Conservation (phyloP, 2,113 vertebrate species). For the Phyllopteryx taeniolatus region DNA sequence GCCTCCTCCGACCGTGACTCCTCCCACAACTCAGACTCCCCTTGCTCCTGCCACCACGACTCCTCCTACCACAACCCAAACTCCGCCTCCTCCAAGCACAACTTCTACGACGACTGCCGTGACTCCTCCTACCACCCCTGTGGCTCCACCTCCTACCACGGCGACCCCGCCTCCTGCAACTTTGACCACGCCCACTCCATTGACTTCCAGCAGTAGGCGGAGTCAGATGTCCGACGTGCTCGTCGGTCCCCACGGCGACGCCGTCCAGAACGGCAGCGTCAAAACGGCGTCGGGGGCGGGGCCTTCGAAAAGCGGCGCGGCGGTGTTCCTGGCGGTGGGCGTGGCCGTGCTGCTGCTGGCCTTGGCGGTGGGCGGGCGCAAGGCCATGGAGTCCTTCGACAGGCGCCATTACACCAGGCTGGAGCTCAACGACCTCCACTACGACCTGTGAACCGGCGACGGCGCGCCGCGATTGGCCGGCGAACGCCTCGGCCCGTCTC, state of each 20-base stretch:
- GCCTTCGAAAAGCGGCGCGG: slow-evolving; percentile 60
- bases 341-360: slow-evolving; percentile 61
- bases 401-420: slow-evolving; percentile 76
- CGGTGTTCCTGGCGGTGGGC: slow-evolving; percentile 67
- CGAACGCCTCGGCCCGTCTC: too few relatives aligned
- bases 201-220: background rate
- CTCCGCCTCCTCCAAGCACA: background rate
- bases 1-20: background rate
- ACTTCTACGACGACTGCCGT: background rate
- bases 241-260: slow-evolving; percentile 39
- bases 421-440: slow-evolving; percentile 79
- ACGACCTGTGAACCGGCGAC: slow-evolving; percentile 61
- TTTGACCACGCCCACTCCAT: background rate
- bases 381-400: slow-evolving; percentile 77
- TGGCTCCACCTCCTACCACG: background rate
- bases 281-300: slow-evolving; percentile 10
- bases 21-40: background rate
- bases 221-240: slow-evolving; percentile 8
- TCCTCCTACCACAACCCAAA: background rate
- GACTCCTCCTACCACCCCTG: slow-evolving; percentile 1
- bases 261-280: slow-evolving; percentile 19
- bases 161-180: slow-evolving; percentile 2
- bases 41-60: background rate
- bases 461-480: background rate
- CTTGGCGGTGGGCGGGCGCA: slow-evolving; percentile 64